Evolutionary conservation across 2,113 vertebrate genomes (phyloP).

Genomic region (Cebidichthys violaceus): DNA sequence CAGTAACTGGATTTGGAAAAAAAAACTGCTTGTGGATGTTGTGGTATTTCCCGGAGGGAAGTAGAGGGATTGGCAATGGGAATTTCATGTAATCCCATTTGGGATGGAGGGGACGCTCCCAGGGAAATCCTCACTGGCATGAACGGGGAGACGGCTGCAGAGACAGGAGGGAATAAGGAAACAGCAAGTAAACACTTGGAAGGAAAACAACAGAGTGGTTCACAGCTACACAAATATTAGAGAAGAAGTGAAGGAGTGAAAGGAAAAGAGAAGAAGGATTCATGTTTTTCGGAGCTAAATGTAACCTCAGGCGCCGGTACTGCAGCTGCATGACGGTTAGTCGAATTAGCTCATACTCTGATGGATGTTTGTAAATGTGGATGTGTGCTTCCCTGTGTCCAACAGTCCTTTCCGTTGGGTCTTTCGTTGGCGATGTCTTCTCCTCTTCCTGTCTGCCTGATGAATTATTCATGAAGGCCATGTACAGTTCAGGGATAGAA

Average conservation of each 20-base stretch:
- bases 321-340: neutral
- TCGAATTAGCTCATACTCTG: neutral
- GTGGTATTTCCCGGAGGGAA: conserved; percentile 37
- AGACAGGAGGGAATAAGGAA: conserved; percentile 34
- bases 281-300: conserved; percentile 14
- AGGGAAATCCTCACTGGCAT: conserved; percentile 54
- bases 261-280: neutral
- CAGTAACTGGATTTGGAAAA: conserved; percentile 35
- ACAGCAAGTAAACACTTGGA: conserved; percentile 28
- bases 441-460: conserved; percentile 7
- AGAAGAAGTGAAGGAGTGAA: neutral
- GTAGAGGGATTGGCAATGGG: conserved; percentile 42
- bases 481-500: conserved; percentile 26
- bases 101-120: conserved; percentile 56
- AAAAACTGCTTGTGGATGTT: conserved; percentile 17
- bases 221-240: neutral
- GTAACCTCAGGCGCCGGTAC: conserved; percentile 6
- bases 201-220: conserved; percentile 15
- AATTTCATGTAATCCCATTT: conserved; percentile 78
- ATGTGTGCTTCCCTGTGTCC: conserved; percentile 5
- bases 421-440: conserved; percentile 19
- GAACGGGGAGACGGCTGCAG: conserved; percentile 35
- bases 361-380: conserved; percentile 7
- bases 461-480: conserved; percentile 61
- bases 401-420: neutral